A percentile compares a stretch with the other conserved stretches of the same genome.
phyloP scores from a whole-genome alignment of 2,113 vertebrate genomes.

The Callipepla californica region DNA sequence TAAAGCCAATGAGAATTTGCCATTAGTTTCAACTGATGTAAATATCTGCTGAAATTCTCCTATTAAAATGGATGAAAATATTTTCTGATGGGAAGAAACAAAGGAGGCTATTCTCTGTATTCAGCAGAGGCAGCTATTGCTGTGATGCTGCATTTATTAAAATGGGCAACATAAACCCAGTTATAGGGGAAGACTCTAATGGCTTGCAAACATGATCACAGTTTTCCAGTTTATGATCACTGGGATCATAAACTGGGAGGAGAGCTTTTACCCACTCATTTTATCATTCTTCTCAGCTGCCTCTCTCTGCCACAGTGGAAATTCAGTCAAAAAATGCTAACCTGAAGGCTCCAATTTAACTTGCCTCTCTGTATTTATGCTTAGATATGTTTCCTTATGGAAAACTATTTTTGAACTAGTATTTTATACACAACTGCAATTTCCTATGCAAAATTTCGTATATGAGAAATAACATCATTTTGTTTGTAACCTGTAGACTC shows the following conservation, averaged over 20 bases:
- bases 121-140: neutral
- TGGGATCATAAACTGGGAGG: neutral
- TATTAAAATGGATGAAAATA: constrained; percentile 5
- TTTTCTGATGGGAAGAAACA: neutral
- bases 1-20: neutral
- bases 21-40: neutral
- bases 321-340: neutral
- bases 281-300: neutral
- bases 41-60: constrained; percentile 7
- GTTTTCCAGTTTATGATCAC: neutral
- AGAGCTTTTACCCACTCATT: neutral
- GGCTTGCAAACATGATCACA: neutral
- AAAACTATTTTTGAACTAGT: constrained; percentile 15
- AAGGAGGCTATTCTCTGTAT: neutral
- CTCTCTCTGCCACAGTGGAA: neutral
- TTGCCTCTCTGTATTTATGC: neutral
- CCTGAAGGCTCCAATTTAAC: constrained; percentile 8
- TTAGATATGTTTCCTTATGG: neutral
- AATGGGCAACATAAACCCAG: neutral
- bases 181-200: neutral
- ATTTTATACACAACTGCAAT: neutral
- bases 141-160: neutral
- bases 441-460: neutral
- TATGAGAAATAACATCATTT: neutral
- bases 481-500: neutral